Conservation (phyloP, 2,797 vertebrate genomes). For the Bothrops alternatus region DNA sequence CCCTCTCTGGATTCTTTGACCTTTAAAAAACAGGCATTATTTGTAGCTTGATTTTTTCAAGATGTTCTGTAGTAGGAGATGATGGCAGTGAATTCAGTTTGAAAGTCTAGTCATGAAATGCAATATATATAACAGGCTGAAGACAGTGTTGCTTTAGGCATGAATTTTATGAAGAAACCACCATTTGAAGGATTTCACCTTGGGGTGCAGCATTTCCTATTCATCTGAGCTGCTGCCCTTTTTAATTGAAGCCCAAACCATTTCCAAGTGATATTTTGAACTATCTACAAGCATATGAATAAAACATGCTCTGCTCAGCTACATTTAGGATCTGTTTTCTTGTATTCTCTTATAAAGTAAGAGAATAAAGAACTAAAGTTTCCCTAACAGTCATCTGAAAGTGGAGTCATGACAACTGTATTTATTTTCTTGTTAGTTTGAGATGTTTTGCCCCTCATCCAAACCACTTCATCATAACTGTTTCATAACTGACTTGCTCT, state of each 20-base stretch:
- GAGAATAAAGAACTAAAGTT: conserved; percentile 32
- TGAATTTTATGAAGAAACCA: conserved; percentile 51
- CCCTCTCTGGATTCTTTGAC: conserved; percentile 46
- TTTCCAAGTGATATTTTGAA: conserved; percentile 59
- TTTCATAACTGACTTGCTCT: background rate
- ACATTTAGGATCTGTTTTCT: conserved; percentile 7
- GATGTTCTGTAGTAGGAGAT: conserved; percentile 54
- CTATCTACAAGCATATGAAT: conserved; percentile 37
- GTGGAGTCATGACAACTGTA: background rate
- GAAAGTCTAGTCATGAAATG: conserved; percentile 55
- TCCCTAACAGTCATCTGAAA: conserved; percentile 2
- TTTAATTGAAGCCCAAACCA: conserved; percentile 43
- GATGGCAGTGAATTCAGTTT: conserved; percentile 55
- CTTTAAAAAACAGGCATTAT: conserved; percentile 58
- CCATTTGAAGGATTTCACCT: conserved; percentile 54
- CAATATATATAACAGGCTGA: conserved; percentile 55
- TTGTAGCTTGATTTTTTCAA: conserved; percentile 58
- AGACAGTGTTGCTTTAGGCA: conserved; percentile 45
- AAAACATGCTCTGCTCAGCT: conserved; percentile 34
- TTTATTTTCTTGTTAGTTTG: background rate
- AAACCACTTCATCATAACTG: background rate
- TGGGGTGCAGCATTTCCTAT: conserved; percentile 33
- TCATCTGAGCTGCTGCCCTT: conserved; percentile 46
- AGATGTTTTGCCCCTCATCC: background rate
- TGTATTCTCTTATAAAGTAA: conserved; percentile 29